Percentiles rank a stretch among this genome's conserved stretches.
phyloP scores from a whole-genome alignment of 1,140 invertebrate species.

The Panagrolaimus sp. region DNA sequence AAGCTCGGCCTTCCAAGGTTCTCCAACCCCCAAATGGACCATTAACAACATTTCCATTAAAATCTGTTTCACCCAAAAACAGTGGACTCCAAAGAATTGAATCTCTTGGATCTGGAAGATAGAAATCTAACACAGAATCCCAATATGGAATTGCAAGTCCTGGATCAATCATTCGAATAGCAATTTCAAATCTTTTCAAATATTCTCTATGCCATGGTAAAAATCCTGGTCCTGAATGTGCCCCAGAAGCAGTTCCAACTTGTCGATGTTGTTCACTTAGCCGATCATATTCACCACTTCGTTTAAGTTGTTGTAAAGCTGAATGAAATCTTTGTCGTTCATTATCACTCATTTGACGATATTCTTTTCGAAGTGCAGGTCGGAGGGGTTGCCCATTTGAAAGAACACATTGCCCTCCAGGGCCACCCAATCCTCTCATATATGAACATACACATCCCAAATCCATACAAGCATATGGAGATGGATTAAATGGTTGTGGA shows the following conservation, averaged over 20 bases:
- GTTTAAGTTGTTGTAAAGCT: conserved; percentile 60
- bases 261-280: conserved; percentile 51
- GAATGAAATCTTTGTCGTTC: conserved; percentile 58
- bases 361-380: conserved; percentile 59
- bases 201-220: conserved; percentile 56
- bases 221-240: conserved; percentile 56
- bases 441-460: conserved; percentile 49
- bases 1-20: conserved; percentile 41
- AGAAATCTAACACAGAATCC: conserved; percentile 59
- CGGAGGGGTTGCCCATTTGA: conserved; percentile 43
- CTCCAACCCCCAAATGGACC: conserved; percentile 51
- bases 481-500: conserved; percentile 33
- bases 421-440: conserved; percentile 40
- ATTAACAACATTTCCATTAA: conserved; percentile 38
- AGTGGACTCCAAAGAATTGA: conserved; percentile 60
- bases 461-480: conserved; percentile 48
- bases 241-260: conserved; percentile 47
- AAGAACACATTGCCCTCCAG: conserved; percentile 47
- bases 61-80: conserved; percentile 56
- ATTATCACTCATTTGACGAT: conserved; percentile 58
- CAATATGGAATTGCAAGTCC: conserved; percentile 61
- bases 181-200: conserved; percentile 52
- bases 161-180: conserved; percentile 49
- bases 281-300: conserved; percentile 54
- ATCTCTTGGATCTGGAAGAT: conserved; percentile 53